phyloP scores from a whole-genome alignment of 2,797 vertebrate species.

The Varecia variegata region DNA sequence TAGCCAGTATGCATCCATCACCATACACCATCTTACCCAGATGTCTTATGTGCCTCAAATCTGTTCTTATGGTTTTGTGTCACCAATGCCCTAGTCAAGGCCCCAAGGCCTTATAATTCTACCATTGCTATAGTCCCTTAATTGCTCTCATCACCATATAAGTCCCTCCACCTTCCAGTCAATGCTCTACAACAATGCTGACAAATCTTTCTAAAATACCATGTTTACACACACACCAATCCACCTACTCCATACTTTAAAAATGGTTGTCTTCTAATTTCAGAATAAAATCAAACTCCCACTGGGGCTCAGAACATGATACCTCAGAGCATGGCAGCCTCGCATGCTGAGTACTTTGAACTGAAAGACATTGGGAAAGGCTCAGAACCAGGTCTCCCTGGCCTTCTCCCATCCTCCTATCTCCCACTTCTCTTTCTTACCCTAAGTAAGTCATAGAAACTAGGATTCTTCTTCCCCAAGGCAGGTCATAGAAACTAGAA shows the following conservation, averaged over 20 bases:
- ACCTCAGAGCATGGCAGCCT: not conserved
- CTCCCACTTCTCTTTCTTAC: not conserved
- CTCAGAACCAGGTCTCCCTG: no score
- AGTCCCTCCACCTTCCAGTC: not conserved
- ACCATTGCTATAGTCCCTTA: not conserved
- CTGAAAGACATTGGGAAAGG: not conserved
- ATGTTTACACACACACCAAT: not conserved
- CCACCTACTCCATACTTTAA: not conserved
- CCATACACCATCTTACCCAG: not conserved
- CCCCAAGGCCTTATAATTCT: not conserved
- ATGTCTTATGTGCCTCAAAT: not conserved
- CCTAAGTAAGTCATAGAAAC: not conserved
- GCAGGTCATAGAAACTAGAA: not conserved
- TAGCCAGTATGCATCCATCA: not conserved
- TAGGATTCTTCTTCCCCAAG: not conserved
- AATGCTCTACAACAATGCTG: not conserved
- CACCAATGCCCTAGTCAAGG: not conserved
- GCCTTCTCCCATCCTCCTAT: not conserved
- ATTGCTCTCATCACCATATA: not conserved
- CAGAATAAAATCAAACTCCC: not conserved
- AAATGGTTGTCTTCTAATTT: not conserved
- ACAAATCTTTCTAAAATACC: not conserved
- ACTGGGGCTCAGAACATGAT: not conserved
- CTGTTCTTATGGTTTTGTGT: conserved; percentile 15
- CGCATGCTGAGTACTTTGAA: not conserved